A percentile compares a stretch with the other conserved stretches of the same genome.
phyloP scores from a whole-genome alignment of 2,888 invertebrate species.

The Dryadula phaetusa region DNA sequence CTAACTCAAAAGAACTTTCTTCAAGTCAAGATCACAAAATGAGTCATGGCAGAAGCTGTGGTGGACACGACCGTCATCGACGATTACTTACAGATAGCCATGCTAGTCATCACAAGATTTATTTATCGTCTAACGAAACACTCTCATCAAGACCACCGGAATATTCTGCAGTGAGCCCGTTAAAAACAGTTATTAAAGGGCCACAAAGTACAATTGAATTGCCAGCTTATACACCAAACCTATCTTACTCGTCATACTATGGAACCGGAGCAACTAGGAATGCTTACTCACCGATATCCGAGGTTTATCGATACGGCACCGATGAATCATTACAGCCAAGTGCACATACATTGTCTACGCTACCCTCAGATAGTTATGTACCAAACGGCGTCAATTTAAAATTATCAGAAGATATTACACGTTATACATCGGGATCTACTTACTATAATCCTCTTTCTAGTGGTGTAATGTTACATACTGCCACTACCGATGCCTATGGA shows the following conservation, averaged over 20 bases:
- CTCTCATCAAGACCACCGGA: slow-evolving; percentile 67
- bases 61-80: slow-evolving; percentile 76
- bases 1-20: slow-evolving; percentile 73
- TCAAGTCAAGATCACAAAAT: slow-evolving; percentile 74
- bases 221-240: slow-evolving; percentile 74
- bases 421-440: slow-evolving; percentile 62
- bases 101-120: slow-evolving; percentile 71
- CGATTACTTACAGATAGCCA: slow-evolving; percentile 73
- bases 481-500: slow-evolving; percentile 65
- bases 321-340: slow-evolving; percentile 77
- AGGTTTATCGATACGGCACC: slow-evolving; percentile 74
- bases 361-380: slow-evolving; percentile 72
- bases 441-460: slow-evolving; percentile 68
- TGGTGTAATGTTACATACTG: slow-evolving; percentile 64
- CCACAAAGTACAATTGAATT: slow-evolving; percentile 68
- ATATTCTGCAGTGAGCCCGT: slow-evolving; percentile 62
- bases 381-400: slow-evolving; percentile 75
- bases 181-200: slow-evolving; percentile 71
- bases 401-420: slow-evolving; percentile 68
- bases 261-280: slow-evolving; percentile 62
- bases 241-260: slow-evolving; percentile 76
- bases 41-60: slow-evolving; percentile 75
- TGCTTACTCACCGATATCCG: slow-evolving; percentile 76
- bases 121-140: slow-evolving; percentile 62
- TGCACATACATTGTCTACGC: slow-evolving; percentile 63